Conservation (phyloP, 2,888 invertebrate species). For the Tridacna gigas region DNA sequence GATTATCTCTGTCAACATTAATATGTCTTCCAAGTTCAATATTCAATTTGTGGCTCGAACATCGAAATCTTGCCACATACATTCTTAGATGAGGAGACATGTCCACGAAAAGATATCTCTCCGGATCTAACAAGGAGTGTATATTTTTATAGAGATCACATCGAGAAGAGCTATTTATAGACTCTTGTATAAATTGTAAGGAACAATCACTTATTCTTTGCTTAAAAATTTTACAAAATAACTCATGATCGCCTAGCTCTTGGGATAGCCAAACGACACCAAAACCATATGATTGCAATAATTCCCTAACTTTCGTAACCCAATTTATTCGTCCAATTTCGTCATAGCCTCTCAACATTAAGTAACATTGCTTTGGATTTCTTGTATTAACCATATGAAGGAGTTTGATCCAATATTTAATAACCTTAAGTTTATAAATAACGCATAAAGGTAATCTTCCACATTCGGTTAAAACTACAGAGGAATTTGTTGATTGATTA, state of each 20-base stretch:
- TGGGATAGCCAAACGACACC: constrained; percentile 24
- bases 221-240: constrained; percentile 9
- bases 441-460: constrained; percentile 28
- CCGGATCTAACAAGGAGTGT: no score
- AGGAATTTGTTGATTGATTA: constrained; percentile 8
- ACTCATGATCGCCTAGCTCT: constrained; percentile 21
- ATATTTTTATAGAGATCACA: no score
- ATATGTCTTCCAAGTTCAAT: no score
- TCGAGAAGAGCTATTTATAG: no score
- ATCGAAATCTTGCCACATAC: no score
- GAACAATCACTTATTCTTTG: constrained; percentile 14
- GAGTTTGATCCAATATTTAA: constrained; percentile 38
- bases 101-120: no score
- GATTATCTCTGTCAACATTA: no score
- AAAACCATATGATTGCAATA: constrained; percentile 21
- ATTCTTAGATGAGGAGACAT: no score
- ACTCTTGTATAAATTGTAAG: no score
- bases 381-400: constrained; percentile 15
- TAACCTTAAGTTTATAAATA: not conserved
- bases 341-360: constrained; percentile 15
- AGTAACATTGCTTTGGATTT: constrained; percentile 30
- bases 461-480: constrained; percentile 21
- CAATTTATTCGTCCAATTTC: constrained; percentile 4
- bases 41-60: no score
- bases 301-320: constrained; percentile 17